phyloP scores from a whole-genome alignment of 1,140 invertebrate genomes.

The Neodiprion lecontei region DNA sequence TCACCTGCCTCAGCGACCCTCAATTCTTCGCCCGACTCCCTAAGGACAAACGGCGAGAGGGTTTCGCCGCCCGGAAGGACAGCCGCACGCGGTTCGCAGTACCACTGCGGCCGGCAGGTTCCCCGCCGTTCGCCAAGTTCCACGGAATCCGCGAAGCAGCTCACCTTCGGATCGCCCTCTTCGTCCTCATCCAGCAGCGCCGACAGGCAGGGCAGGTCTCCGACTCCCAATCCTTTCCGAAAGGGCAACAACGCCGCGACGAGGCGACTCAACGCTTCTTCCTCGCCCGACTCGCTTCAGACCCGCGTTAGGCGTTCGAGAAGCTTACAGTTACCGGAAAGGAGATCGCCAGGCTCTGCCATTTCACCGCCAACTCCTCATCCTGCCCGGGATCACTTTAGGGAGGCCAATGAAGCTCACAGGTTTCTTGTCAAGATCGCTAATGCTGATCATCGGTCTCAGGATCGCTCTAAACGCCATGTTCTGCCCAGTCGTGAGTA shows the following conservation, averaged over 20 bases:
- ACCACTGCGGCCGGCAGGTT: conserved; percentile 50
- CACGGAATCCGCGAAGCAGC: conserved; percentile 55
- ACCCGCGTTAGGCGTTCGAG: conserved; percentile 62
- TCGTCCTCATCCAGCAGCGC: conserved; percentile 59
- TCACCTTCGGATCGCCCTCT: conserved; percentile 59
- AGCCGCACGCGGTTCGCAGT: conserved; percentile 29
- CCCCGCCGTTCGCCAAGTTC: conserved; percentile 58
- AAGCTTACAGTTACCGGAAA: conserved; percentile 66
- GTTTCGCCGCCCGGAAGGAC: conserved; percentile 47
- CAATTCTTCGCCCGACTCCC: conserved; percentile 50
- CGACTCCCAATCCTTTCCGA: conserved; percentile 51
- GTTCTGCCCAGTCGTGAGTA: conserved; percentile 49
- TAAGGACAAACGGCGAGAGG: conserved; percentile 48
- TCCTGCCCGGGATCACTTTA: conserved; percentile 43
- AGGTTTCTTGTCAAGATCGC: conserved; percentile 56
- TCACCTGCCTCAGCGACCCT: conserved; percentile 36
- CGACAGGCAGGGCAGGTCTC: conserved; percentile 51
- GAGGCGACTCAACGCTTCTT: conserved; percentile 50
- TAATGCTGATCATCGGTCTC: conserved; percentile 34
- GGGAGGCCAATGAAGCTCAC: conserved; percentile 53
- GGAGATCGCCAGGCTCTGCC: conserved; percentile 52
- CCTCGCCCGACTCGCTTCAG: conserved; percentile 55
- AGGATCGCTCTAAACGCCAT: conserved; percentile 40
- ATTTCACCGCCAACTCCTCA: conserved; percentile 29
- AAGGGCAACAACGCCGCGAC: conserved; percentile 35